Conservation (phyloP, 2,113 vertebrate species). For the Lepus americanus region DNA sequence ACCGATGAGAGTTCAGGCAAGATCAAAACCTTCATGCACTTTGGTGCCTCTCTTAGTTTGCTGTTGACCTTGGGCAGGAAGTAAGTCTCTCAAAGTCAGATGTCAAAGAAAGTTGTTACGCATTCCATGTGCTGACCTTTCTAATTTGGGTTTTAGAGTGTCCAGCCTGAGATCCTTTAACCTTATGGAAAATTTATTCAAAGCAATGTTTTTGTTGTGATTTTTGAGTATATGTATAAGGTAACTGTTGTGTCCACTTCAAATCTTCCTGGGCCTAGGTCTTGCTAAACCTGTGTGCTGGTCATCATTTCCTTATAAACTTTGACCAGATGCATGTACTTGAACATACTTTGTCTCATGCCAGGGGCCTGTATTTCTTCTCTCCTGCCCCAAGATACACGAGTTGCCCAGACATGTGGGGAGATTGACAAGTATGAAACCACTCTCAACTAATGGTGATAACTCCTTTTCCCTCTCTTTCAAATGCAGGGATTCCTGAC, state of each 20-base stretch:
- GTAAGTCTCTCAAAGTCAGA: slow-evolving; percentile 43
- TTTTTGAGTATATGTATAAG: not conserved
- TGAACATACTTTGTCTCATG: not conserved
- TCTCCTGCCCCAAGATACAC: not conserved
- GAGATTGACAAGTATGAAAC: not conserved
- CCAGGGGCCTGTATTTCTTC: not conserved
- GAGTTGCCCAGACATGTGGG: not conserved
- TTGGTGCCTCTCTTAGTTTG: not conserved
- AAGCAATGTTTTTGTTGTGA: not conserved
- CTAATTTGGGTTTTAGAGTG: slow-evolving; percentile 14
- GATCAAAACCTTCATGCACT: not conserved
- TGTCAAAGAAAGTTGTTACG: slow-evolving; percentile 19
- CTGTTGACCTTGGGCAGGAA: slow-evolving; percentile 22
- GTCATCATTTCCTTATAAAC: not conserved
- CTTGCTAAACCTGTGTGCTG: not conserved
- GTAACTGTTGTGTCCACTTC: not conserved
- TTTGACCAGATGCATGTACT: not conserved
- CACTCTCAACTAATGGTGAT: not conserved
- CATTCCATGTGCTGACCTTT: not conserved
- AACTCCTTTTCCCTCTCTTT: not conserved
- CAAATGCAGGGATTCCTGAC: not conserved
- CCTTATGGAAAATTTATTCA: not conserved
- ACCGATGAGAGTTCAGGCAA: slow-evolving; percentile 25
- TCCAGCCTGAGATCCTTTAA: slow-evolving; percentile 33
- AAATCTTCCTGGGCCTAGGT: not conserved